A percentile compares a stretch with the other conserved stretches of the same genome.
phyloP scores from a whole-genome alignment of 2,888 invertebrate genomes.

The Cataglyphis rosenhaueri region DNA sequence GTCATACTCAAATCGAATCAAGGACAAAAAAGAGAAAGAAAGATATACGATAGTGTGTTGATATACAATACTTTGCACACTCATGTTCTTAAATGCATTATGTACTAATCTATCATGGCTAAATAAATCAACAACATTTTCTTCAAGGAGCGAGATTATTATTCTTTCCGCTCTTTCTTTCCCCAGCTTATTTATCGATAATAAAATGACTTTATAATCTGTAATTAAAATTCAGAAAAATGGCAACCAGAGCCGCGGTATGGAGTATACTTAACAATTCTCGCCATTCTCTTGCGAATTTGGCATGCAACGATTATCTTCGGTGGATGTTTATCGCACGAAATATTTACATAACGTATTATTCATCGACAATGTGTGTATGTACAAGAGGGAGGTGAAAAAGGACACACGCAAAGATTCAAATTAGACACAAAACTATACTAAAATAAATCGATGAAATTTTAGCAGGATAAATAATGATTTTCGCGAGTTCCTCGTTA shows the following conservation, averaged over 20 bases:
- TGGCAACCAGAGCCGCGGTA: no score
- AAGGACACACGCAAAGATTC: background rate
- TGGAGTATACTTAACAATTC: background rate
- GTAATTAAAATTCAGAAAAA: no score
- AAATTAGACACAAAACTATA: background rate
- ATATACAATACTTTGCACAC: slow-evolving; percentile 1
- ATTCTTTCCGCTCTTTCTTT: background rate
- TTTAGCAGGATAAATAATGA: slow-evolving; percentile 24
- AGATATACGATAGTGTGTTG: background rate
- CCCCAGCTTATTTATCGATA: background rate
- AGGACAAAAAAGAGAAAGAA: background rate
- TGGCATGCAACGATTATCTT: no score
- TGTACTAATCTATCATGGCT: slow-evolving; percentile 59
- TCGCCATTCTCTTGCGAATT: background rate
- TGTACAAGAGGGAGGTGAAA: background rate
- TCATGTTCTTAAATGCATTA: slow-evolving; percentile 69
- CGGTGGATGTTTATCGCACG: background rate
- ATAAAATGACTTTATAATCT: background rate
- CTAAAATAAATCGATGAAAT: slow-evolving; percentile 27
- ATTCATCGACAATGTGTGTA: background rate
- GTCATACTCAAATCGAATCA: slow-evolving; percentile 4
- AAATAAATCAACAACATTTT: slow-evolving; percentile 67
- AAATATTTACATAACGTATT: slow-evolving; percentile 22
- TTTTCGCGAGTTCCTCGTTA: slow-evolving; percentile 12
- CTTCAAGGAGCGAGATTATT: slow-evolving; percentile 10